Evolutionary conservation across 1,140 invertebrate species (phyloP), one percentile per base, ranked within the genome.

Genomic region (Mycetomoellerius zeteki): DNA sequence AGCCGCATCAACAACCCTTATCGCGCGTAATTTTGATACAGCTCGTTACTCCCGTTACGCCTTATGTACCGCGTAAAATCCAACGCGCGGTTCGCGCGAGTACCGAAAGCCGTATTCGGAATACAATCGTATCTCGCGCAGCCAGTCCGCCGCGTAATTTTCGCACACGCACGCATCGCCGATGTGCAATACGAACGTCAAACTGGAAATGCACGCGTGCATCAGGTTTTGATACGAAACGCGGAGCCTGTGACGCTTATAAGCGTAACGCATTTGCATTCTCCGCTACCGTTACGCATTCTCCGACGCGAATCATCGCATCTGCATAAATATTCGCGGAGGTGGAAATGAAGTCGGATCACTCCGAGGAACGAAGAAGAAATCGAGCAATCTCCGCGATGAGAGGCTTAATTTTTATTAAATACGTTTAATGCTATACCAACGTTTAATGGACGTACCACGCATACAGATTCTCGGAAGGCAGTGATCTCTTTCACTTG

Each of bases 221-320:
- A 56, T 89, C 65, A 43, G 33, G 47, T 76, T 81, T 76, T 71
- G 76, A 69, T 56, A 73, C 27, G 69, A 50, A 19, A 86, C 54
- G 60, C 21, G 54, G 71, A 12, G 27, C n/a, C 73, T n/a, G 47
- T 14, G 52, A 10, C 72, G 88, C 80, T 92, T 91, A 73, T 82
- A 86, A 92, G 86, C 86, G 90, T 65, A 89, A 88, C 88, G 85
- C 89, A 93, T 93, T 93, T 91, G 88, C 93, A 93, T 93, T 92
- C 82, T 82, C 87, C 85, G 88, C 92, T 93, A 92, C 92, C 92
- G 93, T 93, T 93, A 92, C 87, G 86, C 67, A 27, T 86, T 30
- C 50, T 50, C 52, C 85, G 62, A 65, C 30, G 65, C 75, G 75
- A 85, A 91, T 89, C 78, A 81, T 88, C 86, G 89, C 89, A 93